Evolutionary conservation across 1,140 invertebrate genomes (phyloP), one percentile per base, ranked within the genome.

Genomic region (Laupala kohalensis): DNA sequence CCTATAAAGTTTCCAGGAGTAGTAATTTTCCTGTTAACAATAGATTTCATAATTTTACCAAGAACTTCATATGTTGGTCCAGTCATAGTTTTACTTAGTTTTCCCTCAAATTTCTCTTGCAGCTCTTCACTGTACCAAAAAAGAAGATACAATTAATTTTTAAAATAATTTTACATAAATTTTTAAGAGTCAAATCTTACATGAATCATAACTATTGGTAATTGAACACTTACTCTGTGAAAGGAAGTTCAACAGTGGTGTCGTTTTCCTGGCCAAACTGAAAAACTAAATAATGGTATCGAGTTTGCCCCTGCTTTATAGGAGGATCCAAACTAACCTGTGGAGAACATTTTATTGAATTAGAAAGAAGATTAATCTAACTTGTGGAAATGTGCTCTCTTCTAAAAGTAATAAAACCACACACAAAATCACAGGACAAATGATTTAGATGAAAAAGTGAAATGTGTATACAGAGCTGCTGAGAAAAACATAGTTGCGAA

Each of bases 271-370:
- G 92, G 62, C 90, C 91, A 81, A 99, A 99, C 4, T 98, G 81
- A 37, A 99, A 84, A 25, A 99, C 96, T 25, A 99, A 83, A 80
- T 95, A 99, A 76, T 97, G 96, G 77, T 94, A 94, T 73, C 95
- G 84, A 0, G 98, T 99, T 83, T 99, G 97, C 75, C 98, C 98
- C 81, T 99, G 98, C 80, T 99, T 99, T 74, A 99, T 99, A 0
- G 98, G 97, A 26, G 97, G 97, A 87, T 99, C 97, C 75, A 99
- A 85, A 75, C 95, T 96, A 15, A 93, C 83, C 87, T 88, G 72
- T 29, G 82, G 78, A 68, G 19, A 68, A n/a, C n/a, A n/a, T n/a
- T n/a, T n/a, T n/a, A n/a, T n/a, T n/a, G n/a, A n/a, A n/a, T n/a
- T n/a, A n/a, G n/a, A n/a, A n/a, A n/a, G n/a, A n/a, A n/a, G n/a